Conservation (phyloP, 2,888 invertebrate genomes). For the Patella depressa region DNA sequence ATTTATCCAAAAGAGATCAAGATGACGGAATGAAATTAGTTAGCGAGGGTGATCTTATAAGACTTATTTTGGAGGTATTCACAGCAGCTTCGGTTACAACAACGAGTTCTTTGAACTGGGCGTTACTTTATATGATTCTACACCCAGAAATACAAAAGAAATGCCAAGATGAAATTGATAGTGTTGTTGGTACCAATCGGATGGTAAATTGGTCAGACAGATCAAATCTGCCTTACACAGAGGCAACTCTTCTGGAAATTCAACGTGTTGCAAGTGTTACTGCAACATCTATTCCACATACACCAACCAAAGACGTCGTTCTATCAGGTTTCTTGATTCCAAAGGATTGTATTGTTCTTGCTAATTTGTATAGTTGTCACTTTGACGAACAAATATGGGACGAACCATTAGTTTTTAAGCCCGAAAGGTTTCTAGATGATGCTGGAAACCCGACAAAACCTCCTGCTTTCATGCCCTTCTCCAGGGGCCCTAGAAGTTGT, state of each 20-base stretch:
- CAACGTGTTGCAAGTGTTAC: slow-evolving; percentile 5
- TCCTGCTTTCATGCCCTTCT: slow-evolving; percentile 38
- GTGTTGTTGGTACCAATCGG: background rate
- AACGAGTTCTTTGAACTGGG: slow-evolving; percentile 39
- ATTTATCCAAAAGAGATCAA: background rate
- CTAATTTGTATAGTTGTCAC: slow-evolving; percentile 8
- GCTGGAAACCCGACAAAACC: slow-evolving; percentile 6
- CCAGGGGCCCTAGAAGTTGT: slow-evolving; percentile 44
- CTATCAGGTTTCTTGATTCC: slow-evolving; percentile 19
- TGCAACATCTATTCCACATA: background rate
- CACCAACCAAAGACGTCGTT: slow-evolving; percentile 1
- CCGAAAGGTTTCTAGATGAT: slow-evolving; percentile 18
- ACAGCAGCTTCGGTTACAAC: slow-evolving; percentile 43
- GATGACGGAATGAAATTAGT: background rate
- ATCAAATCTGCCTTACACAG: background rate
- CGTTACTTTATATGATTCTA: slow-evolving; percentile 36
- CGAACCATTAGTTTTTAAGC: slow-evolving; percentile 15
- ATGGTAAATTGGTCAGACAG: slow-evolving; percentile 5
- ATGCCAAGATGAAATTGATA: slow-evolving; percentile 28
- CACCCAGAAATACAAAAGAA: slow-evolving; percentile 37
- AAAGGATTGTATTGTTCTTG: background rate
- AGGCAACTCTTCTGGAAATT: slow-evolving; percentile 21
- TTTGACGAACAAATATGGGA: slow-evolving; percentile 13
- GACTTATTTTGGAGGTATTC: slow-evolving; percentile 35
- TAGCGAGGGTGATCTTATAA: background rate